A percentile compares a stretch with the other conserved stretches of the same genome.
phyloP scores from a whole-genome alignment of 2,888 invertebrate genomes.

The Eugnorisma glareosa region DNA sequence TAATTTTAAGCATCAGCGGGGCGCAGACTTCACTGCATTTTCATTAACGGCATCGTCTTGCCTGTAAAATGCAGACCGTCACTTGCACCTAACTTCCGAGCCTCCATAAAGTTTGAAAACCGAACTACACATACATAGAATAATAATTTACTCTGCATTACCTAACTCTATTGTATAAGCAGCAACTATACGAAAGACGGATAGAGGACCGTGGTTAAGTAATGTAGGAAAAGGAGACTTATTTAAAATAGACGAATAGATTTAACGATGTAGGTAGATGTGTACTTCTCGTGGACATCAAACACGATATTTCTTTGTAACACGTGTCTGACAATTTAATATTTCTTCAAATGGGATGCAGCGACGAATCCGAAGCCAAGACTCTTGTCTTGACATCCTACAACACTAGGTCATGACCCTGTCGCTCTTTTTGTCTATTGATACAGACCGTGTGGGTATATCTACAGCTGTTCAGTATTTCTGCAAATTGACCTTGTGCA shows the following conservation, averaged over 20 bases:
- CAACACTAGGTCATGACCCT: conserved; percentile 50
- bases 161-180: not conserved
- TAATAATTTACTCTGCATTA: not conserved
- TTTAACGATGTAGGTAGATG: no score
- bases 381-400: conserved; percentile 22
- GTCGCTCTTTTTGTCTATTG: conserved; percentile 35
- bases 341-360: conserved; percentile 27
- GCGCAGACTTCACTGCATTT: not conserved
- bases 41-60: not conserved
- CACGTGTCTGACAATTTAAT: conserved; percentile 13
- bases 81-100: no score
- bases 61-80: not conserved
- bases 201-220: not conserved
- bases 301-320: conserved; percentile 2
- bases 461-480: conserved; percentile 23
- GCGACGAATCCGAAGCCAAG: conserved; percentile 17
- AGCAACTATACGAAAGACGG: not conserved
- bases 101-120: no score
- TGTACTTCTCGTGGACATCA: not conserved
- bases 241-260: not conserved
- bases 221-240: not conserved
- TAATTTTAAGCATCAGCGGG: not conserved
- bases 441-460: conserved; percentile 30
- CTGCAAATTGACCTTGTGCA: conserved; percentile 48
- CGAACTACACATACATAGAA: no score